A percentile compares a stretch with the other conserved stretches of the same genome.
Evolutionary conservation across 2,888 invertebrate species (phyloP).

Genomic region (Proisotoma minuta): DNA sequence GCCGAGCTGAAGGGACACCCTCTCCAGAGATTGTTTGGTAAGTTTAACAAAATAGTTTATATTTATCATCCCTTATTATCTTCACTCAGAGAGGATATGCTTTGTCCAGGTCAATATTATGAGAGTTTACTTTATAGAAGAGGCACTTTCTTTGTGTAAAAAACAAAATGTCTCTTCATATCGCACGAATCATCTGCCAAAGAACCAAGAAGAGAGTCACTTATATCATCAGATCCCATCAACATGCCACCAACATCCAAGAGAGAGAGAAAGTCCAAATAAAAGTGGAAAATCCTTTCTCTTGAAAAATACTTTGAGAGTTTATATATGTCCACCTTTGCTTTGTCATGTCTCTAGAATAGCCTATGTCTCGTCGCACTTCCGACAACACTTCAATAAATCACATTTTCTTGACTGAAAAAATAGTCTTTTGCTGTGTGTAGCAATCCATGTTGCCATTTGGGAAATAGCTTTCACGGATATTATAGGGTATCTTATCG

Average conservation of each 20-base stretch:
- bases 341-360: background rate
- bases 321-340: background rate
- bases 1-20: constrained; percentile 93
- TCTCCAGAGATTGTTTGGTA: constrained; percentile 94
- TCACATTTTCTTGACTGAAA: constrained; percentile 5
- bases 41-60: constrained; percentile 62
- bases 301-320: background rate
- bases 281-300: background rate
- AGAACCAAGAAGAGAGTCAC: background rate
- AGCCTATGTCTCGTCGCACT: constrained; percentile 12
- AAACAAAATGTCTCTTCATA: background rate
- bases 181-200: background rate
- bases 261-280: too few relatives aligned
- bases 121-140: background rate
- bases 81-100: background rate
- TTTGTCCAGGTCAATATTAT: background rate
- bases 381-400: constrained; percentile 12
- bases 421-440: background rate
- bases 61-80: background rate
- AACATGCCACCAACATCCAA: constrained; percentile 1
- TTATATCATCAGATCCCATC: background rate
- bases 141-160: background rate
- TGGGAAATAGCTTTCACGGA: background rate
- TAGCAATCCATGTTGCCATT: background rate
- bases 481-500: too few relatives aligned